Evolutionary conservation across 2,113 vertebrate species (phyloP).

Genomic region (Pleuronectes platessa): DNA sequence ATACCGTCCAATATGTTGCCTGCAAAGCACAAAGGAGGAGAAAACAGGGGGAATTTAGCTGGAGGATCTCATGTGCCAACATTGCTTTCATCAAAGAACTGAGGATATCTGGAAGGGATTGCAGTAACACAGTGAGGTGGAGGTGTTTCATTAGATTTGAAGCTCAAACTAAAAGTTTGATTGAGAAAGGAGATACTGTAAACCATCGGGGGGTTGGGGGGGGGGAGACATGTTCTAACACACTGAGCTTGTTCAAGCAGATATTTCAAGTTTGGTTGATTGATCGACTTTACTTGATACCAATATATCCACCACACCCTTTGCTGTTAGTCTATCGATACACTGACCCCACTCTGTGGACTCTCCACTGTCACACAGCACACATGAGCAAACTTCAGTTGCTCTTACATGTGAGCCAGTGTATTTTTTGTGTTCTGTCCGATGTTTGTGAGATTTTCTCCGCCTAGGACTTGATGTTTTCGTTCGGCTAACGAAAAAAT

Average conservation of each 20-base stretch:
- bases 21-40: slow-evolving; percentile 52
- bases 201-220: background rate
- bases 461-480: too few species aligned
- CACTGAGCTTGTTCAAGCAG: background rate
- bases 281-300: background rate
- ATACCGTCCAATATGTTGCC: slow-evolving; percentile 88
- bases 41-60: slow-evolving; percentile 17
- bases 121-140: background rate
- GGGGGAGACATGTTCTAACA: background rate
- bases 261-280: background rate
- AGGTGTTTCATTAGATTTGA: background rate
- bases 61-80: background rate
- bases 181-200: background rate
- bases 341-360: background rate
- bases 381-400: too few species aligned
- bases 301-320: background rate
- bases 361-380: background rate
- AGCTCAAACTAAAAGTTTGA: background rate
- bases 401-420: background rate
- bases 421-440: too few species aligned
- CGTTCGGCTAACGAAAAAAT: too few species aligned
- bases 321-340: background rate
- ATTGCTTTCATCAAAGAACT: background rate
- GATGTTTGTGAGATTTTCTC: too few species aligned
- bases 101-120: background rate